These are phyloP conservation scores for Lepidostoma basale DNA, from an alignment of 1,140 invertebrate species.

Conservation along the genomic window DNA sequence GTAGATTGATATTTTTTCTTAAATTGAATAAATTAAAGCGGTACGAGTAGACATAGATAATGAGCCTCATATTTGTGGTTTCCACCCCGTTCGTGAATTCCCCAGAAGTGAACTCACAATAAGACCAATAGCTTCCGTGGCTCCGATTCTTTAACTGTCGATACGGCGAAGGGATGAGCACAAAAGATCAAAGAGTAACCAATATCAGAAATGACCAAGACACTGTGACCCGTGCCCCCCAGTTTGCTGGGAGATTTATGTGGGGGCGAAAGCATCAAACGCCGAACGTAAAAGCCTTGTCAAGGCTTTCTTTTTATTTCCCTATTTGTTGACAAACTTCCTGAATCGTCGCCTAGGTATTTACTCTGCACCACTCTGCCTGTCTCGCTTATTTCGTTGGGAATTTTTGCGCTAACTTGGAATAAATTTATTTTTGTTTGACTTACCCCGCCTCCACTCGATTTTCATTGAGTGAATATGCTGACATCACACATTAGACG, in stretches of 20 bases:
- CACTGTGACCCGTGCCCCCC: background rate
- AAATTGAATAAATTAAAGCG: no score
- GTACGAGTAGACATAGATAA: no score
- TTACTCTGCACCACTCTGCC: constrained; percentile 2
- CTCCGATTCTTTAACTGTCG: no score
- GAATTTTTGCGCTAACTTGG: constrained; percentile 12
- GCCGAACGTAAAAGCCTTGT: constrained; percentile 25
- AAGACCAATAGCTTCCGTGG: no score
- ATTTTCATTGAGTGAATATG: background rate
- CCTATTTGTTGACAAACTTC: constrained; percentile 32
- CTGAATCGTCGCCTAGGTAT: constrained; percentile 31
- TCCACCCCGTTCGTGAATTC: no score
- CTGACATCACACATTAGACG: background rate
- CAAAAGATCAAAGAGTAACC: no score
- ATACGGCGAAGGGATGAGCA: no score
- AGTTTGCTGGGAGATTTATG: constrained; percentile 18
- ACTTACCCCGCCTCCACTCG: constrained; percentile 7
- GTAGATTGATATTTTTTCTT: no score
- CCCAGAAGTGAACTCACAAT: no score
- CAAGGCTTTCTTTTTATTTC: constrained; percentile 31
- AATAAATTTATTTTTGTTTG: constrained; percentile 14
- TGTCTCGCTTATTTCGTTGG: background rate
- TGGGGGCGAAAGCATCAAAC: constrained; percentile 25
- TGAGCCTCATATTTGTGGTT: no score
- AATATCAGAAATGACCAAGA: no score